Conservation (phyloP, 2,113 vertebrate genomes). For the Quiscalus mexicanus region DNA sequence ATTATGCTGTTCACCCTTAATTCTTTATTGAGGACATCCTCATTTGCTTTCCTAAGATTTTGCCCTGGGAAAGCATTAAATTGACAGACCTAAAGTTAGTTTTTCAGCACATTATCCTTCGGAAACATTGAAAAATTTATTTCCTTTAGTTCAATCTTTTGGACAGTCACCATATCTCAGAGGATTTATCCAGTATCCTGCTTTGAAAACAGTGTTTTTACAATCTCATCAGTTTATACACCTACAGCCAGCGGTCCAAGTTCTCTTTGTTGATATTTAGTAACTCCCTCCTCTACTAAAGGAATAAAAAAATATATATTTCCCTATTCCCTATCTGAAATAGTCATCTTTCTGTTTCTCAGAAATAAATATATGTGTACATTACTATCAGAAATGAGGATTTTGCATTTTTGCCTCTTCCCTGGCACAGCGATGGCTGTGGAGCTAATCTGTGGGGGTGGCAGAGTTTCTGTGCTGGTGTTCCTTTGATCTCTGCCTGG, state of each 20-base stretch:
- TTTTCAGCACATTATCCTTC: conserved; percentile 1
- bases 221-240: not conserved
- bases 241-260: not conserved
- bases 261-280: not conserved
- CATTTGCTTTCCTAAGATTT: not conserved
- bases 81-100: not conserved
- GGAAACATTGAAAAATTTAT: conserved; percentile 29
- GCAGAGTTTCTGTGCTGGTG: not conserved
- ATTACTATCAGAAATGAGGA: not conserved
- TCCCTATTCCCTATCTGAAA: not conserved
- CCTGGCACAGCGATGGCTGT: not conserved
- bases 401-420: not conserved
- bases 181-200: not conserved
- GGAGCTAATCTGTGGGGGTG: not conserved
- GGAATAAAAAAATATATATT: not conserved
- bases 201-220: not conserved
- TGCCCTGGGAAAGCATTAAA: not conserved
- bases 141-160: conserved; percentile 22
- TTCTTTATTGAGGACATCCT: not conserved
- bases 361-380: not conserved
- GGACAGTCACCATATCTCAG: not conserved
- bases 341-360: not conserved
- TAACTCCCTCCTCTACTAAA: not conserved
- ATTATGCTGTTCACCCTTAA: not conserved
- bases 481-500: not conserved